phyloP scores from a whole-genome alignment of 2,113 vertebrate species.

The Bothrops jararaca region DNA sequence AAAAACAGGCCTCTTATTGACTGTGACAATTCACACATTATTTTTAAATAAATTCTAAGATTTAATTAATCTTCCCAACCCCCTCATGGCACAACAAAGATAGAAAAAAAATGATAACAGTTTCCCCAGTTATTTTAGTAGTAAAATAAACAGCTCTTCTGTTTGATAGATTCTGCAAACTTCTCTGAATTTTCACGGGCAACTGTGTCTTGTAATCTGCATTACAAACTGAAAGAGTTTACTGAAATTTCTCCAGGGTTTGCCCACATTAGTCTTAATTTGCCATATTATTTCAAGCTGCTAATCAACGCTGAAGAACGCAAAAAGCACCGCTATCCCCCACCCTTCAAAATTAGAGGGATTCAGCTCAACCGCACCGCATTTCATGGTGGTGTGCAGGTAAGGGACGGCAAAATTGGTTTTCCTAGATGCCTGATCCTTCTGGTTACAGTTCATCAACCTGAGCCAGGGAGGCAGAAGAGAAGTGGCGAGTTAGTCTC shows the following conservation, averaged over 20 bases:
- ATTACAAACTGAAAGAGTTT: constrained; percentile 33
- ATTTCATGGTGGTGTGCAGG: not conserved
- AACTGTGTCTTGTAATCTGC: constrained; percentile 14
- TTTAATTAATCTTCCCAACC: constrained; percentile 26
- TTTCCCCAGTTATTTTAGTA: constrained; percentile 25
- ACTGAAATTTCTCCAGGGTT: constrained; percentile 29
- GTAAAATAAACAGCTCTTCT: constrained; percentile 16
- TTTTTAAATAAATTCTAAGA: constrained; percentile 40
- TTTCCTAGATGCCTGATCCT: not conserved
- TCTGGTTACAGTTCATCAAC: not conserved
- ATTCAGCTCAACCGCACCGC: not conserved
- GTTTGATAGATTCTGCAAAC: not conserved
- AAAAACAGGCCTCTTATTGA: constrained; percentile 33
- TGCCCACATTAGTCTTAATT: constrained; percentile 33
- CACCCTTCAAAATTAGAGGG: not conserved
- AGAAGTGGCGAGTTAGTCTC: not conserved
- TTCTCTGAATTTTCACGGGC: not conserved
- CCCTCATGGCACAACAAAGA: constrained; percentile 13
- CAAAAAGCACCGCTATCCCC: not conserved
- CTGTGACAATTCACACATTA: constrained; percentile 16
- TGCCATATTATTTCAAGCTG: constrained; percentile 20
- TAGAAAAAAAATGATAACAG: constrained; percentile 28
- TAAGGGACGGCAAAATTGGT: not conserved
- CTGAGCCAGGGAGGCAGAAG: constrained; percentile 16
- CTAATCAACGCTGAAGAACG: not conserved